Base-by-base conservation (phyloP, 1,140 invertebrate genomes). In the Fopius arisanus region DNA sequence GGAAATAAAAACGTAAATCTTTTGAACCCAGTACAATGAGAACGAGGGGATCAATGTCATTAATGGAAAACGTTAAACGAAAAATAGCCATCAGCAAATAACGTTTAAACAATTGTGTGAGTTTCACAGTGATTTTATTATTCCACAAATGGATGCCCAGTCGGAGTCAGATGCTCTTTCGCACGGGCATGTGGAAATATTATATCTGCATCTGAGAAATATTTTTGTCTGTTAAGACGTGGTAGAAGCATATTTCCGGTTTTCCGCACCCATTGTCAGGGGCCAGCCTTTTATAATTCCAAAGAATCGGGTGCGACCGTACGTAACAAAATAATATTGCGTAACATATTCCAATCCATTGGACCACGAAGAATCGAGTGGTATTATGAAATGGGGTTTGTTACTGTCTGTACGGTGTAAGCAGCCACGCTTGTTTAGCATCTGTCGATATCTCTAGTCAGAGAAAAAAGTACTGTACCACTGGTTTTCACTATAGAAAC, bases 311-410 rank as follows among this genome's bases (percentile, higher is more conserved):
- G 23, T 65, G 63, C 51, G 62, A 48, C 31, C 23, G 37, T 2
- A 67, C 54, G 54, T 77, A 77, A 77, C 70, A 68, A 62, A 72
- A 77, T 77, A 79, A 79, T 83, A 80, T 83, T 81, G 75, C 77
- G 79, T 78, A 81, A 82, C 81, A 82, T 79, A 81, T 81, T 82
- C 68, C 73, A 67, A 78, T n/a, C 73, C 77, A 78, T 78, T 78
- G 72, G 67, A 75, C 78, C 82, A 76, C 72, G 70, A 81, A 82
- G 73, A 78, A 77, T 79, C 41, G 65, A 69, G 28, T 63, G 68
- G 43, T 68, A 65, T 62, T 16, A 71, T 19, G 48, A 67, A 31
- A 68, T 23, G 21, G 16, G 23, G 31, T 73, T 62, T 75, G 63
- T 67, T 67, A 72, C 37, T 65, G 65, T 51, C n/a, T n/a, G 54